A percentile compares a stretch with the other conserved stretches of the same genome.
phyloP scores from a whole-genome alignment of 1,140 invertebrate species.

The Papilio machaon region DNA sequence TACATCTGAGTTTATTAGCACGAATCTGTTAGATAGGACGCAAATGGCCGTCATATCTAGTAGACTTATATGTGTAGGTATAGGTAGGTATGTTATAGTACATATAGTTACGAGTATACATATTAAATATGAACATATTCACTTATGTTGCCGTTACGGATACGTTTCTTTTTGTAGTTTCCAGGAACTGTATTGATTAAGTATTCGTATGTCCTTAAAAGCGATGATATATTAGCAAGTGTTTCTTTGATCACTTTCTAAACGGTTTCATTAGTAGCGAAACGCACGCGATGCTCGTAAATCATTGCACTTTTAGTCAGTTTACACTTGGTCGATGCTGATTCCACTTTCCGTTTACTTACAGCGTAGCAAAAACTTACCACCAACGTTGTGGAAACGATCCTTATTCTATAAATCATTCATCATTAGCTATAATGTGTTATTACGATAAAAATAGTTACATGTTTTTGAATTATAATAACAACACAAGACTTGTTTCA shows the following conservation, averaged over 20 bases:
- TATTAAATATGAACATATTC: background rate
- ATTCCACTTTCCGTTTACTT: slow-evolving; percentile 23
- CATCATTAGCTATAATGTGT: background rate
- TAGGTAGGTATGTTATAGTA: no score
- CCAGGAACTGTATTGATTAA: slow-evolving; percentile 11
- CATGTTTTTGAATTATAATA: background rate
- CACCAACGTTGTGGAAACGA: background rate
- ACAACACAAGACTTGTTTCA: no score
- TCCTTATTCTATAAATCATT: slow-evolving; percentile 17
- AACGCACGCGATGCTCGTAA: slow-evolving; percentile 21
- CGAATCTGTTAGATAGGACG: background rate
- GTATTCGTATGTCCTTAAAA: slow-evolving; percentile 21
- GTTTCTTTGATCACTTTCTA: slow-evolving; percentile 32
- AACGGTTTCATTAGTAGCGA: slow-evolving; percentile 12
- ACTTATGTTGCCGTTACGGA: background rate
- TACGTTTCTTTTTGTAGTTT: slow-evolving; percentile 9
- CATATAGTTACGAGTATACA: background rate
- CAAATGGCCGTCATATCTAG: background rate
- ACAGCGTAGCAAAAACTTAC: slow-evolving; percentile 13
- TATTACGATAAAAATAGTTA: background rate
- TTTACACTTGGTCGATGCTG: slow-evolving; percentile 1
- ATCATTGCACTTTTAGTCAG: slow-evolving; percentile 16
- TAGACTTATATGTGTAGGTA: background rate
- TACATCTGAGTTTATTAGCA: background rate
- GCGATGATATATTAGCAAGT: background rate